phyloP scores from a whole-genome alignment of 2,113 vertebrate species.

The Microtus richardsoni region DNA sequence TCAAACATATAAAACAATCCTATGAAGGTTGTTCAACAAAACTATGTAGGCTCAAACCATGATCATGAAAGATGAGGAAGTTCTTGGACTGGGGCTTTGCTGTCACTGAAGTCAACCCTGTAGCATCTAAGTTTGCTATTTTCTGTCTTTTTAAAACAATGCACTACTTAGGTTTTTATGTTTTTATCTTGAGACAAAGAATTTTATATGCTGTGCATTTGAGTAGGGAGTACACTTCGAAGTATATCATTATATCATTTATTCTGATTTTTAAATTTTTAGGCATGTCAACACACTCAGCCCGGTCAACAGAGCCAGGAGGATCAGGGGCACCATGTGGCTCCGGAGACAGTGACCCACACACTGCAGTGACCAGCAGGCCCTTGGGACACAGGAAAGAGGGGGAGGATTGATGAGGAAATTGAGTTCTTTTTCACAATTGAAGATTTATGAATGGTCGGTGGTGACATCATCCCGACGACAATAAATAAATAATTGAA shows the following conservation, averaged over 20 bases:
- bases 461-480: conserved; percentile 66
- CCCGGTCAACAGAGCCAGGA: background rate
- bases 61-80: conserved; percentile 49
- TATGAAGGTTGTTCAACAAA: background rate
- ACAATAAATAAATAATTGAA: conserved; percentile 69
- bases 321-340: background rate
- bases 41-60: background rate
- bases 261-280: conserved; percentile 52
- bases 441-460: conserved; percentile 65
- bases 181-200: conserved; percentile 13
- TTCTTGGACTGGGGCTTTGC: background rate
- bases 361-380: background rate
- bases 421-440: conserved; percentile 23
- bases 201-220: background rate
- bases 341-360: background rate
- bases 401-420: conserved; percentile 53
- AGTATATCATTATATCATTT: conserved; percentile 16
- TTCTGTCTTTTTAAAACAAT: background rate
- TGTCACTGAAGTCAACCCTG: conserved; percentile 18
- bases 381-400: conserved; percentile 26
- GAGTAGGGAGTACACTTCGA: background rate
- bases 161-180: background rate
- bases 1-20: conserved; percentile 14
- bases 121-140: conserved; percentile 5
- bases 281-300: background rate